These are phyloP conservation scores for Cetonia aurata DNA, from an alignment of 2,888 invertebrate genomes.

Conservation along the genomic window DNA sequence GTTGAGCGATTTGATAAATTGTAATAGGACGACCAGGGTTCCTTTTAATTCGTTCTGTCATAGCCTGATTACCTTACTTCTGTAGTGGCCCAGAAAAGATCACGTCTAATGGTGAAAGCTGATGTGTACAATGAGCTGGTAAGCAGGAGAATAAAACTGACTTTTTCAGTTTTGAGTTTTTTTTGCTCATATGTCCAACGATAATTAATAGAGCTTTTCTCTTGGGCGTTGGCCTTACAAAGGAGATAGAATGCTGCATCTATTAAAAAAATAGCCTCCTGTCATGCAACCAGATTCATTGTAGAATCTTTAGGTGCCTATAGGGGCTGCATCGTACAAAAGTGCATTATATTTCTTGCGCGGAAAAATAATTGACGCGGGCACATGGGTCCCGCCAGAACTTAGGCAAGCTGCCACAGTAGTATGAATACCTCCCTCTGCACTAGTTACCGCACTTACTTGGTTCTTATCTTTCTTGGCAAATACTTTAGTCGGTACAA, in stretches of 20 bases:
- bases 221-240: constrained; percentile 6
- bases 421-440: constrained; percentile 18
- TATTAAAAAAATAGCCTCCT: constrained; percentile 22
- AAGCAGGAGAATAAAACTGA: constrained; percentile 36
- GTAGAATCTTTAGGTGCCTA: not conserved
- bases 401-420: constrained; percentile 20
- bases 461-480: constrained; percentile 22
- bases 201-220: constrained; percentile 27
- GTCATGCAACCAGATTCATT: constrained; percentile 28
- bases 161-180: constrained; percentile 30
- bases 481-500: not conserved
- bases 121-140: constrained; percentile 41
- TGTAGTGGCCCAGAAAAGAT: constrained; percentile 21
- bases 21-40: no score
- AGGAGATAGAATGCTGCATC: constrained; percentile 19
- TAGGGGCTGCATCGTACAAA: constrained; percentile 20
- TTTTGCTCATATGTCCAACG: constrained; percentile 18
- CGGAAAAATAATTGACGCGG: constrained; percentile 24
- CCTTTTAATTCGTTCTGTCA: no score
- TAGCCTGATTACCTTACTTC: constrained; percentile 17
- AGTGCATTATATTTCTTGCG: constrained; percentile 16
- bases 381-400: constrained; percentile 13
- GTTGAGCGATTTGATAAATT: no score
- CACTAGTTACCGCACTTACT: constrained; percentile 27
- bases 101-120: constrained; percentile 42